Percentiles rank a stretch among this genome's conserved stretches.
Evolutionary conservation across 2,797 vertebrate genomes (phyloP).

Genomic region (Mastacembelus armatus): DNA sequence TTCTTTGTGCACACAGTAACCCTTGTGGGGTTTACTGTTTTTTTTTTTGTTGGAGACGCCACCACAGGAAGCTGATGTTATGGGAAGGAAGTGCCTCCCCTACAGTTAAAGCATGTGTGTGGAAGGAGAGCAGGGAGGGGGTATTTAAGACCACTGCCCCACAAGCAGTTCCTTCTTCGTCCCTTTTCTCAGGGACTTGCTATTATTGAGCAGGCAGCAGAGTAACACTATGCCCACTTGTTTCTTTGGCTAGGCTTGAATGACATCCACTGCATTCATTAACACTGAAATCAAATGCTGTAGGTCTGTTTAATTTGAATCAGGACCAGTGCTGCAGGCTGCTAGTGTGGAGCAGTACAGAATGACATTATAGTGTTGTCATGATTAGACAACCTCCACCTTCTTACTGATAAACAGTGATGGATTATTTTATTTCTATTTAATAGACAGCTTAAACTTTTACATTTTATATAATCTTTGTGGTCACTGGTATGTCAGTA

Average conservation of each 20-base stretch:
- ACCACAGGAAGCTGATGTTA: constrained; percentile 79
- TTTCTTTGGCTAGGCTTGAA: constrained; percentile 35
- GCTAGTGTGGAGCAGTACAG: background rate
- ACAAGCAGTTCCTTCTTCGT: constrained; percentile 36
- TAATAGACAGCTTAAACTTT: background rate
- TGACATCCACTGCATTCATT: constrained; percentile 56
- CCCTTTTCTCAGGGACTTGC: constrained; percentile 23
- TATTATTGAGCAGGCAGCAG: constrained; percentile 54
- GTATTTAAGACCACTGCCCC: constrained; percentile 58
- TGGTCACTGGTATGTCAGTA: background rate
- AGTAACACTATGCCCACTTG: constrained; percentile 45
- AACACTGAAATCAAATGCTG: constrained; percentile 46
- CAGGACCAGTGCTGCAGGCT: constrained; percentile 30
- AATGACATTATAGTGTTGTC: constrained; percentile 1
- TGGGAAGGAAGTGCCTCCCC: constrained; percentile 78
- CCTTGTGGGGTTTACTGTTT: constrained; percentile 39
- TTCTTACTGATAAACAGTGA: no score
- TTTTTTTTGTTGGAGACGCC: constrained; percentile 62
- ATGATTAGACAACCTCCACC: no score
- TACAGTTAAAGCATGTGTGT: constrained; percentile 69
- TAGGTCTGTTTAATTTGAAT: constrained; percentile 45
- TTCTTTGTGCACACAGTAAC: constrained; percentile 56
- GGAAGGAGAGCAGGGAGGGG: constrained; percentile 52
- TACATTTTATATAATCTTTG: background rate
- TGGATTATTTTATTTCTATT: background rate